A percentile compares a stretch with the other conserved stretches of the same genome.
Conservation (phyloP, 2,797 vertebrate genomes). For the Crax fasciolata region DNA sequence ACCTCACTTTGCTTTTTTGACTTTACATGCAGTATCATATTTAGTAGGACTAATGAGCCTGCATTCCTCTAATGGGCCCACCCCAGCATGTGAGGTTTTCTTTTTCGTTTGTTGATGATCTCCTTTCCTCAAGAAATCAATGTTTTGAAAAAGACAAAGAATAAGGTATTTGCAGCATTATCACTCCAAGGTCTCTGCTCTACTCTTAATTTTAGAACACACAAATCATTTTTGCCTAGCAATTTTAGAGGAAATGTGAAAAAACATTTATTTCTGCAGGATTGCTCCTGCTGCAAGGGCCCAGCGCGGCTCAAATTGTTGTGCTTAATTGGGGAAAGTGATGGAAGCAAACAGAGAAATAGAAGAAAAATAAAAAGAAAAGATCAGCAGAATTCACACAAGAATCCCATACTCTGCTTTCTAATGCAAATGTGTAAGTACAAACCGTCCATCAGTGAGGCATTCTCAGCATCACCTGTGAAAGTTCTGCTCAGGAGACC, state of each 20-base stretch:
- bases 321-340: neutral
- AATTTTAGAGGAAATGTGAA: neutral
- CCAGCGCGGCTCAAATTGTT: neutral
- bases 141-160: slow-evolving; percentile 14
- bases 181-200: neutral
- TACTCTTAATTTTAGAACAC: neutral
- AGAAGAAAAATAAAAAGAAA: neutral
- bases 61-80: slow-evolving; percentile 52
- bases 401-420: neutral
- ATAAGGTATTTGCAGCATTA: neutral
- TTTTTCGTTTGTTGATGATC: slow-evolving; percentile 17
- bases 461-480: neutral
- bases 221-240: neutral
- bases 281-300: neutral
- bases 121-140: slow-evolving; percentile 31
- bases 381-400: neutral
- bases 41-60: slow-evolving; percentile 70
- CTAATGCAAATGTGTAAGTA: neutral
- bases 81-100: slow-evolving; percentile 18
- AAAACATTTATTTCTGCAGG: neutral
- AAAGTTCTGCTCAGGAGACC: neutral
- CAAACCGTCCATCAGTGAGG: neutral
- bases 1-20: slow-evolving; percentile 62
- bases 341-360: neutral
- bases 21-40: neutral